These are phyloP conservation scores for Zygogramma bicolorata DNA, from an alignment of 2,888 invertebrate genomes.

Conservation along the genomic window DNA sequence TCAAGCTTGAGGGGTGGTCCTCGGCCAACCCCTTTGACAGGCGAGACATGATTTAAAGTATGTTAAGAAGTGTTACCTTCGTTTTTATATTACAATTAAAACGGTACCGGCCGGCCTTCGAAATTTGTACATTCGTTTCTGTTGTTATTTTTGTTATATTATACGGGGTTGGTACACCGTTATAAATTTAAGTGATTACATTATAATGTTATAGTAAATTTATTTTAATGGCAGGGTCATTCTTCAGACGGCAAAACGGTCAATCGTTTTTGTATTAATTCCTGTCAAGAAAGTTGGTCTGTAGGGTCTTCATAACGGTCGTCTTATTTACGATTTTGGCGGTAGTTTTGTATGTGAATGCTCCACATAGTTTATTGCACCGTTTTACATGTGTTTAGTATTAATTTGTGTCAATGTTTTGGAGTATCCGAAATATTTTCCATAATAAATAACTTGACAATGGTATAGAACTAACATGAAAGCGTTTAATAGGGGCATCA, in stretches of 20 bases:
- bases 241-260: conserved; percentile 53
- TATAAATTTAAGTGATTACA: conserved; percentile 62
- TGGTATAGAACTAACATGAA: too few relatives aligned
- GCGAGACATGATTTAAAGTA: conserved; percentile 53
- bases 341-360: neutral
- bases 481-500: too few relatives aligned
- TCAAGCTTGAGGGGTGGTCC: conserved; percentile 48
- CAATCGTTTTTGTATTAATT: conserved; percentile 55
- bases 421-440: neutral
- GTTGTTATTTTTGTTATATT: conserved; percentile 43
- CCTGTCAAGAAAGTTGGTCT: conserved; percentile 28
- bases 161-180: conserved; percentile 38
- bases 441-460: neutral
- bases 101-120: conserved; percentile 58
- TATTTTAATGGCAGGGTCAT: conserved; percentile 58
- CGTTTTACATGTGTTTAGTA: neutral
- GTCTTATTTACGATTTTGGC: conserved; percentile 20
- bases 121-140: conserved; percentile 60
- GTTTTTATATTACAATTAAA: conserved; percentile 56
- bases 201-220: conserved; percentile 62
- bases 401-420: neutral
- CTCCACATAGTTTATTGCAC: neutral
- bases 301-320: conserved; percentile 24
- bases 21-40: conserved; percentile 52
- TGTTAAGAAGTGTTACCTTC: conserved; percentile 63